Conservation (phyloP, 1,140 invertebrate species). For the Pogonus chalceus region DNA sequence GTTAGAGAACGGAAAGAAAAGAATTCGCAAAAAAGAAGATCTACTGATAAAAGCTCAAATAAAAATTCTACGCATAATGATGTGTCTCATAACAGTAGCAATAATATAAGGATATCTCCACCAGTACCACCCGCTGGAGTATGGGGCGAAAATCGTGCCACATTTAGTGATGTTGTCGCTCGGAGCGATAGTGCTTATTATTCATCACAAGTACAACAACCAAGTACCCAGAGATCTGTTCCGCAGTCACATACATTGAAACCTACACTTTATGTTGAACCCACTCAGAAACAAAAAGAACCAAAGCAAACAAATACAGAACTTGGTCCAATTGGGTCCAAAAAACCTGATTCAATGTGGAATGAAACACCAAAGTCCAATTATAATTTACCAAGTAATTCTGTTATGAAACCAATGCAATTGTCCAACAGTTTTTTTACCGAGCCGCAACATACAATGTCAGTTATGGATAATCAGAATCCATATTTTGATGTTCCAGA, state of each 20-base stretch:
- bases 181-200: slow-evolving; percentile 23
- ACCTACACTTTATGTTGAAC: slow-evolving; percentile 33
- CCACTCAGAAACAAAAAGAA: slow-evolving; percentile 23
- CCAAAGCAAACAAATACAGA: slow-evolving; percentile 16
- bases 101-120: slow-evolving; percentile 12
- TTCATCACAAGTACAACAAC: slow-evolving; percentile 9
- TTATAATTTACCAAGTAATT: too few relatives aligned
- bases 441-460: neutral
- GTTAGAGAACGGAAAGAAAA: slow-evolving; percentile 33
- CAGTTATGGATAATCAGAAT: neutral
- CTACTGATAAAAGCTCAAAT: slow-evolving; percentile 18
- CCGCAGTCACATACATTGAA: slow-evolving; percentile 16
- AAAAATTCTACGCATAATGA: slow-evolving; percentile 7
- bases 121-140: slow-evolving; percentile 28
- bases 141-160: slow-evolving; percentile 44
- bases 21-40: neutral
- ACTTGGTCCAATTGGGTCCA: slow-evolving; percentile 32
- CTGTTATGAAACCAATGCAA: neutral
- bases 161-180: slow-evolving; percentile 49
- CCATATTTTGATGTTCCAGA: neutral
- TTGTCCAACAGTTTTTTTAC: neutral
- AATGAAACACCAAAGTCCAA: neutral
- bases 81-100: neutral
- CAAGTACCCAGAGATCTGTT: neutral
- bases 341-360: slow-evolving; percentile 17